phyloP scores from a whole-genome alignment of 2,888 invertebrate genomes.

The Dysmachus trigonus region DNA sequence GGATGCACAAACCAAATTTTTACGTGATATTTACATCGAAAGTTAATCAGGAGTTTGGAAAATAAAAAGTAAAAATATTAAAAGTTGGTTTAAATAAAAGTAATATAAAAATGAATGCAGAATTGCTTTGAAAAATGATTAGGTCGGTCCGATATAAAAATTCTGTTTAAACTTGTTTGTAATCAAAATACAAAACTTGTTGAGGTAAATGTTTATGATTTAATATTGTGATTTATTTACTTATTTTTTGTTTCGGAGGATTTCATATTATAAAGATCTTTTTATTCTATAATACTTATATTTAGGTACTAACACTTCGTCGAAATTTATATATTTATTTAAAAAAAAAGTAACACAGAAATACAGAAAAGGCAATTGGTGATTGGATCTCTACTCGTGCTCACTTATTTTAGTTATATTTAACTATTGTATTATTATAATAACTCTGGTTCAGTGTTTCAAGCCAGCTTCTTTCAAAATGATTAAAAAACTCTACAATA shows the following conservation, averaged over 20 bases:
- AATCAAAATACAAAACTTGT: neutral
- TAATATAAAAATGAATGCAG: neutral
- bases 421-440: too few relatives aligned
- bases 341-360: too few relatives aligned
- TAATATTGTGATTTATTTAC: too few relatives aligned
- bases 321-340: too few relatives aligned
- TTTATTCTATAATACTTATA: neutral
- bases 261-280: neutral
- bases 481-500: too few relatives aligned
- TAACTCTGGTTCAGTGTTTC: too few relatives aligned
- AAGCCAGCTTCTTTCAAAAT: too few relatives aligned
- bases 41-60: neutral
- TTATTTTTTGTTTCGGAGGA: neutral
- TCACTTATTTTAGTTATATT: too few relatives aligned
- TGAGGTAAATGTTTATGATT: neutral
- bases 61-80: neutral
- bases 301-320: too few relatives aligned
- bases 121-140: neutral
- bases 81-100: neutral
- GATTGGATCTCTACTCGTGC: too few relatives aligned
- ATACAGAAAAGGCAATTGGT: too few relatives aligned
- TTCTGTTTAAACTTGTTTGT: neutral
- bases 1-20: neutral
- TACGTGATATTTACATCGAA: constrained; percentile 35
- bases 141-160: neutral